These are phyloP conservation scores for Epinephelus malabaricus DNA, from an alignment of 2,797 vertebrate genomes.

Conservation along the genomic window DNA sequence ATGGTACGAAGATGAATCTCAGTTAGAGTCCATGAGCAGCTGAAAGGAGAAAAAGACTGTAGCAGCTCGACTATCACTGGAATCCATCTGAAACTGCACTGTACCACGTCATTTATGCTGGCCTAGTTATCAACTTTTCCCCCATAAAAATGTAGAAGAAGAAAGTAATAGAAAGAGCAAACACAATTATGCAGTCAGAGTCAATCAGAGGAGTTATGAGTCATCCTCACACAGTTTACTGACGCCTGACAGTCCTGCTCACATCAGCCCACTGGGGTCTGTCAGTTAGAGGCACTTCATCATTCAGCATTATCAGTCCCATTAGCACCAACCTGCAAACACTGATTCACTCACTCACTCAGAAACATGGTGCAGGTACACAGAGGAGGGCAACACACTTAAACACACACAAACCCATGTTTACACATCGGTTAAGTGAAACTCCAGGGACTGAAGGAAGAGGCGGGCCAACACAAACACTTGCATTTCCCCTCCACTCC, in stretches of 20 bases:
- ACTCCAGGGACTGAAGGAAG: conserved; percentile 17
- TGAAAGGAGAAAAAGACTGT: not conserved
- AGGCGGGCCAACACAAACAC: conserved; percentile 57
- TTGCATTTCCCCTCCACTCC: conserved; percentile 36
- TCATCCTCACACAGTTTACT: conserved; percentile 43
- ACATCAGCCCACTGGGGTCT: conserved; percentile 20
- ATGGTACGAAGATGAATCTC: not conserved
- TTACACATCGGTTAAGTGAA: conserved; percentile 18
- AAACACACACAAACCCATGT: conserved; percentile 8
- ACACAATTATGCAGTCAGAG: conserved; percentile 17
- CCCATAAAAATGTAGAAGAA: not conserved
- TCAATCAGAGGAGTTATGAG: conserved; percentile 37
- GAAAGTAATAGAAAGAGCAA: conserved; percentile 10
- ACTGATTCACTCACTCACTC: conserved; percentile 13
- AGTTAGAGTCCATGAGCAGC: not conserved
- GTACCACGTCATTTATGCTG: not conserved
- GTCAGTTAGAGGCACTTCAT: conserved; percentile 43
- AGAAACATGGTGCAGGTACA: conserved; percentile 8
- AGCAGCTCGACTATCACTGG: conserved; percentile 1
- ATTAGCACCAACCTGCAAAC: conserved; percentile 44
- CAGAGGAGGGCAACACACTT: not conserved
- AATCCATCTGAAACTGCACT: not conserved
- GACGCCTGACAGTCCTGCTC: conserved; percentile 42
- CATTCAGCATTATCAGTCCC: conserved; percentile 32
- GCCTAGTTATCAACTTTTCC: not conserved